A percentile compares a stretch with the other conserved stretches of the same genome.
Conservation (phyloP, 2,888 invertebrate species). For the Candidula unifasciata region DNA sequence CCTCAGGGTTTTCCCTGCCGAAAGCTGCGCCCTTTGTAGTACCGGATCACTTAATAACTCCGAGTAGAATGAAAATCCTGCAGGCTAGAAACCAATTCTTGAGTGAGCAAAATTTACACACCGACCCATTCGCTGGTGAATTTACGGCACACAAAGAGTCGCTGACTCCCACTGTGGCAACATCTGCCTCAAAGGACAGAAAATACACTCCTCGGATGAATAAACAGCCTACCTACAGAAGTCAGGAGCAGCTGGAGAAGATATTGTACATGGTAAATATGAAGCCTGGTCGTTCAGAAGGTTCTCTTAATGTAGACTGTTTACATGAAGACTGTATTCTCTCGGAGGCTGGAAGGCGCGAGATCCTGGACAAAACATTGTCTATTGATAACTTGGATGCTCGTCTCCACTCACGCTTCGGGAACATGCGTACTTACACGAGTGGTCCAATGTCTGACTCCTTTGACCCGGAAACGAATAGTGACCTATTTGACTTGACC, state of each 20-base stretch:
- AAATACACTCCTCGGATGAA: constrained; percentile 50
- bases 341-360: constrained; percentile 65
- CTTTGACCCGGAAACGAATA: constrained; percentile 65
- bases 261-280: constrained; percentile 48
- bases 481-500: constrained; percentile 60
- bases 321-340: constrained; percentile 72
- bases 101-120: constrained; percentile 67
- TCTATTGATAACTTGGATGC: constrained; percentile 68
- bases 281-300: constrained; percentile 46
- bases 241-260: constrained; percentile 55
- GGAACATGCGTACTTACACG: constrained; percentile 54
- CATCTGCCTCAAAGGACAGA: constrained; percentile 31
- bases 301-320: constrained; percentile 54
- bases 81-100: constrained; percentile 67
- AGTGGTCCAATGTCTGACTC: constrained; percentile 26
- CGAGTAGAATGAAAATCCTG: constrained; percentile 62
- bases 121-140: constrained; percentile 55
- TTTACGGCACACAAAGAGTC: constrained; percentile 63
- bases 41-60: constrained; percentile 51
- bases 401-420: constrained; percentile 57
- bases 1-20: constrained; percentile 21
- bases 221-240: constrained; percentile 46
- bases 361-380: constrained; percentile 65
- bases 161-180: constrained; percentile 46
- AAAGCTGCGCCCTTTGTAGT: constrained; percentile 51